Evolutionary conservation across 2,113 vertebrate genomes (phyloP), one percentile per base, ranked within the genome.

Genomic region (Platichthys stellatus): DNA sequence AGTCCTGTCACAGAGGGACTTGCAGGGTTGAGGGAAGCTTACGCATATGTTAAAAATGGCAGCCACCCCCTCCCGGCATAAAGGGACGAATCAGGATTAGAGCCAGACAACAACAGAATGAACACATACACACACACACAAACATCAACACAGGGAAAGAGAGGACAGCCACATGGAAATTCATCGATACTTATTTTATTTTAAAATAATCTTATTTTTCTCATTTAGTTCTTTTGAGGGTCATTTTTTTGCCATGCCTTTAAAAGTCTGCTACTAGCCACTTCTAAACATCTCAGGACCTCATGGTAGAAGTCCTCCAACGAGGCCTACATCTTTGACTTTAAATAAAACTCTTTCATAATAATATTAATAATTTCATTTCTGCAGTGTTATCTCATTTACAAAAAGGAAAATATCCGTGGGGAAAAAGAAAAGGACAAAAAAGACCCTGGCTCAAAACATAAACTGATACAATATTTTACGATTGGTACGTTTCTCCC

Each of bases 211-310:
- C 88, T 88, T 89, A 78, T 93, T 89, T 96, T 90, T 86, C 74
- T 88, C 82, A 96, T 96, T 96, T 95, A 94, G 89, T 93, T 94
- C 69, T 94, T 95, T 95, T 80, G 71, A 89, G 94, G 90, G 93
- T 96, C 93, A 81, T 95, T 89, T 95, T 31, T 95, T 95, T 96
- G 95, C 95, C 97, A 97, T 97, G 96, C 97, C 96, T 96, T 96
- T 89, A 83, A 92, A 89, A 81, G 81, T 78, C 86, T 26, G 88
- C 94, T 94, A 94, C 93, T 91, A 88, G 93, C 84, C 78, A 72
- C 63, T 88, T 94, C 94, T 94, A 93, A 70, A 63, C 91, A 91
- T 93, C 94, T 95, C 94, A 93, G 95, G 95, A 92, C 85, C 92
- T 96, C 94, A 93, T 88, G 93, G 92, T 92, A 93, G 93, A 94